phyloP scores from a whole-genome alignment of 2,113 vertebrate species.

The Lathamus discolor region DNA sequence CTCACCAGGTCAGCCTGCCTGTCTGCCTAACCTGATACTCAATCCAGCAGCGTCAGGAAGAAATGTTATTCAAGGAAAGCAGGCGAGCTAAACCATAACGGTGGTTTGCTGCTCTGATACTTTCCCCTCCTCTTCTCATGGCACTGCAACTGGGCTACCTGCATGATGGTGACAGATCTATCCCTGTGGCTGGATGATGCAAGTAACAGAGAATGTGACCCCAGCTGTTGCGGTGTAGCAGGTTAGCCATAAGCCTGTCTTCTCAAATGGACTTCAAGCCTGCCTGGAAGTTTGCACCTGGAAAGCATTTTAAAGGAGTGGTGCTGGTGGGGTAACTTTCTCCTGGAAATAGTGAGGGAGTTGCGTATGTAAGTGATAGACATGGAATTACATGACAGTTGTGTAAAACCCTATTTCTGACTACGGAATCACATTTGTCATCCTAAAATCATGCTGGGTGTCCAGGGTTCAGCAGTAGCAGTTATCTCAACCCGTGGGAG shows the following conservation, averaged over 20 bases:
- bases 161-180: too few species aligned
- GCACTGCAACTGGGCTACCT: neutral
- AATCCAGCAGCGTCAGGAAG: neutral
- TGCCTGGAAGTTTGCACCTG: neutral
- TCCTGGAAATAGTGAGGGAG: neutral
- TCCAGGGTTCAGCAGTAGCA: too few species aligned
- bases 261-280: neutral
- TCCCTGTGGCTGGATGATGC: neutral
- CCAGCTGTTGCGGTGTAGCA: neutral
- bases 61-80: neutral
- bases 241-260: neutral
- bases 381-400: neutral
- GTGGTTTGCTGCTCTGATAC: neutral
- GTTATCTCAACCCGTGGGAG: too few species aligned
- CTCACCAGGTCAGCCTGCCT: neutral
- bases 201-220: neutral
- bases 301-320: neutral
- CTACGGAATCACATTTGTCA: neutral
- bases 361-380: neutral
- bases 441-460: neutral
- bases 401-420: neutral
- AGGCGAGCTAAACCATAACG: neutral
- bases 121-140: neutral
- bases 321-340: neutral
- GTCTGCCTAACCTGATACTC: neutral